phyloP scores from a whole-genome alignment of 2,888 invertebrate species.

The Molanna angustata region DNA sequence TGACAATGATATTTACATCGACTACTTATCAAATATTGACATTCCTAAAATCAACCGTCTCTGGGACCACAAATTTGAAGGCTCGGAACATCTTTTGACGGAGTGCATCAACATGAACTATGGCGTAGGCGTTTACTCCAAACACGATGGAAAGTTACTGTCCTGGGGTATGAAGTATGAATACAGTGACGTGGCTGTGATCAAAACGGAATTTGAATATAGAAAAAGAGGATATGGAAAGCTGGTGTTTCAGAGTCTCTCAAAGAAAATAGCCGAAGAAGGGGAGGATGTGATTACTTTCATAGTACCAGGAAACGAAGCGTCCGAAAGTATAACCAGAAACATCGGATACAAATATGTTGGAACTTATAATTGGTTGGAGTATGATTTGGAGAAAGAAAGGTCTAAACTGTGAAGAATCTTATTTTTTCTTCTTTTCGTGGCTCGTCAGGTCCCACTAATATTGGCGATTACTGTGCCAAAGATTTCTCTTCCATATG shows the following conservation, averaged over 20 bases:
- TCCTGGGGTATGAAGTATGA: conserved; percentile 42
- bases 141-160: conserved; percentile 38
- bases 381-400: conserved; percentile 12
- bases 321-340: conserved; percentile 40
- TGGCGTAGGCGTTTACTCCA: conserved; percentile 41
- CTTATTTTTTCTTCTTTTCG: neutral
- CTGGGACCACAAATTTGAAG: conserved; percentile 34
- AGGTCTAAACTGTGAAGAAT: neutral
- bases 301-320: conserved; percentile 36
- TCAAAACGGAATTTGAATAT: conserved; percentile 40
- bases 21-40: conserved; percentile 36
- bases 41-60: conserved; percentile 32
- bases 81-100: conserved; percentile 36
- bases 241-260: conserved; percentile 38
- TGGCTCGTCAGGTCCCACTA: too few species aligned
- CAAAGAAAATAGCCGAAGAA: conserved; percentile 39
- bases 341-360: conserved; percentile 36
- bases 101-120: conserved; percentile 40
- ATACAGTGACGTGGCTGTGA: conserved; percentile 39
- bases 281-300: conserved; percentile 38
- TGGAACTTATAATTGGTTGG: conserved; percentile 26
- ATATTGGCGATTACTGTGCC: too few species aligned
- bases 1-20: conserved; percentile 40
- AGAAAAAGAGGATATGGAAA: conserved; percentile 42
- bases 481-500: too few species aligned